Conservation (phyloP, 1,140 invertebrate species). For the Drosophila ficusphila region DNA sequence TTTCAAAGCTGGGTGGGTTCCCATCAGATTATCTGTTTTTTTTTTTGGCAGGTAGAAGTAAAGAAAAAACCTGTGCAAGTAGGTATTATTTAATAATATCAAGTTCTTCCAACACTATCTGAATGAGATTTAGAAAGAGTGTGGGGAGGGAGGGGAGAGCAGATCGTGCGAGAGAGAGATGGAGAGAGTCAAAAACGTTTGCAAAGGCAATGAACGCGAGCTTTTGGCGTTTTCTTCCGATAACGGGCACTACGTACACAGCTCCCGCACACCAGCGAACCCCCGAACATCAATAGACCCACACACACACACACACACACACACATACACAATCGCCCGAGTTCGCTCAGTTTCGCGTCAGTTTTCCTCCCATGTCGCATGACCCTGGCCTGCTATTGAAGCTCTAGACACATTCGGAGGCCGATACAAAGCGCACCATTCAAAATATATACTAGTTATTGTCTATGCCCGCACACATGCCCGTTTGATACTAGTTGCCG, state of each 20-base stretch:
- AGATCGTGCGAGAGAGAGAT: conserved; percentile 7
- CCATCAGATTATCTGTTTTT: conserved; percentile 6
- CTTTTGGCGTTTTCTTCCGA: conserved; percentile 83
- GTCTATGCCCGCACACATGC: conserved; percentile 21
- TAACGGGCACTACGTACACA: conserved; percentile 72
- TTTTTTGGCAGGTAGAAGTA: not conserved
- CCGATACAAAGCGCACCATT: conserved; percentile 81
- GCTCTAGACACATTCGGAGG: conserved; percentile 79
- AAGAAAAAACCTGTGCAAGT: not conserved
- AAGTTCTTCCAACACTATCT: conserved; percentile 37
- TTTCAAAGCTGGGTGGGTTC: conserved; percentile 1
- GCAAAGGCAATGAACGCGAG: conserved; percentile 82
- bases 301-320: conserved; percentile 30
- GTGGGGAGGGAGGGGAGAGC: not conserved
- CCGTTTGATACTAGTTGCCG: conserved; percentile 24
- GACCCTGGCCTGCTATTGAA: conserved; percentile 84
- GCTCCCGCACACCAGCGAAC: conserved; percentile 1
- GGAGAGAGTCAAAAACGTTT: conserved; percentile 50
- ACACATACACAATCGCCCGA: conserved; percentile 13
- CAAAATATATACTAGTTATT: conserved; percentile 74
- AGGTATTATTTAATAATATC: conserved; percentile 5
- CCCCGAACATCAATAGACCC: conserved; percentile 32
- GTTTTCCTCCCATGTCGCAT: conserved; percentile 81
- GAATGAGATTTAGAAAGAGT: conserved; percentile 1
- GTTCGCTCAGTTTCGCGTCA: conserved; percentile 70